Evolutionary conservation across 1,140 invertebrate species (phyloP), one percentile per base, ranked within the genome.

Genomic region (Drosophila quadrilineata): DNA sequence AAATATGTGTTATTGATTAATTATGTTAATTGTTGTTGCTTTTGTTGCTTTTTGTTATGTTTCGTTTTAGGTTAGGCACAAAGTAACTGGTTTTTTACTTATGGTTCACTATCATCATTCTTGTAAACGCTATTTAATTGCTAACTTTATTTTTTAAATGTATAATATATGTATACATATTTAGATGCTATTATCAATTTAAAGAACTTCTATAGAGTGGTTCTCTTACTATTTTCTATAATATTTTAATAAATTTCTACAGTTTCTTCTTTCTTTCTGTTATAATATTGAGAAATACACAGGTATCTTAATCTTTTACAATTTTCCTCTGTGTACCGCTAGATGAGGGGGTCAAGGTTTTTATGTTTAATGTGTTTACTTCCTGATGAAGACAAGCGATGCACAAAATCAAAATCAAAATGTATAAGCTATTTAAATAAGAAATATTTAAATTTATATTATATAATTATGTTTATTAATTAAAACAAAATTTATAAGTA

Each of bases 11-110:
- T 50, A 21, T 70, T 56, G 41, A 69, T 64, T 73, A 65, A 65
- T 84, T 82, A 59, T 62, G 65, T 64, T 73, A 65, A 65, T 84
- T 82, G 63, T 62, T 79, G 70, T 71, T 68, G 29, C 36, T 56
- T 12, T 54, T 60, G 52, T 62, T 82, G 62, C 54, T 80, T 49
- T 64, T 48, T 24, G 16, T 52, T 36, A 35, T 52, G 26, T 62
- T 73, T 67, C 46, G 53, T 52, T 68, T 75, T 75, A 26, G 77
- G 77, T 82, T 82, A 82, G 77, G 77, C 77, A 82, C 77, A 84
- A 82, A 77, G 77, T 82, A 82, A 82, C 77, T 84, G 77, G 63
- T 56, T 84, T 73, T 63, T n/a, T n/a, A n/a, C 24, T 54, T 33
- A 71, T 60, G 40, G 43, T 54, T 74, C 66, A 56, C 41, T 14